Conservation (phyloP, 2,888 invertebrate genomes). For the Drosophila prolongata region DNA sequence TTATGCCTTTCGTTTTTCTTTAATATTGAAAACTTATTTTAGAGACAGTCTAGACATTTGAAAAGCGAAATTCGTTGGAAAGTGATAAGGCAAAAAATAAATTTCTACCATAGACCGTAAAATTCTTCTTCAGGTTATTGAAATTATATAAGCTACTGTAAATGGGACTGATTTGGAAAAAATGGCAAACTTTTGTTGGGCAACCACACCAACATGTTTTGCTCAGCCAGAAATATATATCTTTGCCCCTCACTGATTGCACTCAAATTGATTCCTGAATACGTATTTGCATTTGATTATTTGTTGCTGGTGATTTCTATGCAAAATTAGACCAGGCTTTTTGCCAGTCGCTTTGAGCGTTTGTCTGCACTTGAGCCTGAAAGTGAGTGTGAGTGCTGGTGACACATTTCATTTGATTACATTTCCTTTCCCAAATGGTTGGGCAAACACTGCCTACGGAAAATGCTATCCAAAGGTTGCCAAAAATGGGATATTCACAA, state of each 20-base stretch:
- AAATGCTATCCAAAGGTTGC: not conserved
- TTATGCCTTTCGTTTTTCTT: too few relatives aligned
- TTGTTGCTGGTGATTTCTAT: conserved; percentile 80
- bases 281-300: conserved; percentile 80
- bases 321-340: conserved; percentile 65
- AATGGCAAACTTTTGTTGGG: not conserved
- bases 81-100: too few relatives aligned
- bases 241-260: conserved; percentile 68
- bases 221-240: not conserved
- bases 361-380: conserved; percentile 22
- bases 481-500: conserved; percentile 7
- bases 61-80: too few relatives aligned
- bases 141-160: too few relatives aligned
- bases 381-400: conserved; percentile 38
- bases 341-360: conserved; percentile 28
- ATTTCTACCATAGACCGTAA: too few relatives aligned
- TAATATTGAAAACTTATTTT: too few relatives aligned
- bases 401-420: conserved; percentile 69
- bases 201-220: conserved; percentile 1
- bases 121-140: too few relatives aligned
- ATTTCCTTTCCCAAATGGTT: conserved; percentile 26
- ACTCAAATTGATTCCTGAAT: conserved; percentile 77
- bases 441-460: conserved; percentile 10
- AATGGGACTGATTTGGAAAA: too few relatives aligned
- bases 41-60: too few relatives aligned